Evolutionary conservation across 2,797 vertebrate genomes (phyloP).

Genomic region (Rhyacichthys aspro): DNA sequence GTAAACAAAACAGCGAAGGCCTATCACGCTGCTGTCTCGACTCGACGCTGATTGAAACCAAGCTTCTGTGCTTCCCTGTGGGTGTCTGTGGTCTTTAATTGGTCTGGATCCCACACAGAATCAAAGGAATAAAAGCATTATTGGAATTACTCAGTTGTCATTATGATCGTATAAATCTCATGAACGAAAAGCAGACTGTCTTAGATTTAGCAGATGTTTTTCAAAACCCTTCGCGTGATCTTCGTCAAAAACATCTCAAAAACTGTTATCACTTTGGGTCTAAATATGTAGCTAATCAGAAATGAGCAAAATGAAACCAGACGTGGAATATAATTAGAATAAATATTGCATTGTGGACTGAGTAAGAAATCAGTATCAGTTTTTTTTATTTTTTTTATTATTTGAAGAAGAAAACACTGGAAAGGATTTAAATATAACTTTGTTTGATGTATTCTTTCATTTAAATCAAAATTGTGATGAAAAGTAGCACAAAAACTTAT

Average conservation of each 20-base stretch:
- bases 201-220: conserved; percentile 25
- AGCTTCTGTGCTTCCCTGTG: conserved; percentile 23
- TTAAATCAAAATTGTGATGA: background rate
- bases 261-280: background rate
- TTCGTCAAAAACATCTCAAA: conserved; percentile 5
- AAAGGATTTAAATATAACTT: background rate
- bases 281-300: background rate
- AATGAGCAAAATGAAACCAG: background rate
- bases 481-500: too few relatives aligned
- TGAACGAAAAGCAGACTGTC: conserved; percentile 3
- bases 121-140: conserved; percentile 28
- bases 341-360: too few relatives aligned
- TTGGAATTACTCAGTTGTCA: conserved; percentile 10
- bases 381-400: too few relatives aligned
- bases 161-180: conserved; percentile 19
- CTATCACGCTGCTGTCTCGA: background rate
- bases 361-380: too few relatives aligned
- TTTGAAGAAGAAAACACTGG: too few relatives aligned
- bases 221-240: background rate
- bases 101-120: conserved; percentile 7
- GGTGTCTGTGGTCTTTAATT: conserved; percentile 13
- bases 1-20: too few relatives aligned
- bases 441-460: background rate
- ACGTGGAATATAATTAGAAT: too few relatives aligned
- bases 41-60: conserved; percentile 36